These are phyloP conservation scores for Orchestia grillus DNA, from an alignment of 1,140 invertebrate genomes.

Conservation along the genomic window DNA sequence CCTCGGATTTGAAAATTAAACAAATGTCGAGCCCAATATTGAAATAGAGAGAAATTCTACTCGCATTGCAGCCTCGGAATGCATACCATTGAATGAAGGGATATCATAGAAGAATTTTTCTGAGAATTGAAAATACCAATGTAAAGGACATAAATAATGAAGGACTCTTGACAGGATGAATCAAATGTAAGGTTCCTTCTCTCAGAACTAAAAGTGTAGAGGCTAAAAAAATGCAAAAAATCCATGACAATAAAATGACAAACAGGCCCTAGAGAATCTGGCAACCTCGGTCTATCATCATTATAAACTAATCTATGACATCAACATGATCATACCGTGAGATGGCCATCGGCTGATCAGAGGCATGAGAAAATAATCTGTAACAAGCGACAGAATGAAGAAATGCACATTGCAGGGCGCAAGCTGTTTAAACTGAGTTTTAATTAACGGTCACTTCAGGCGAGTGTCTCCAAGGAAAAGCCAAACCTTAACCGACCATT, in stretches of 20 bases:
- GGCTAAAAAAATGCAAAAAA: not conserved
- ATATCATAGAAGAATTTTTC: not conserved
- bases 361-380: not conserved
- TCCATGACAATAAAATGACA: not conserved
- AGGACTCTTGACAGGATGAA: not conserved
- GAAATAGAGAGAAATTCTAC: not conserved
- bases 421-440: not conserved
- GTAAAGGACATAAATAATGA: not conserved
- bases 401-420: not conserved
- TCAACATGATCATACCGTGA: not conserved
- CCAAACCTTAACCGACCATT: not conserved
- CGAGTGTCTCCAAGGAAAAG: conserved; percentile 1
- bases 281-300: conserved; percentile 30
- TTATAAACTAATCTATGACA: conserved; percentile 45
- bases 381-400: not conserved
- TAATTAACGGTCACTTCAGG: not conserved
- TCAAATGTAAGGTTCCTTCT: not conserved
- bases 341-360: not conserved
- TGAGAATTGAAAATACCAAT: not conserved
- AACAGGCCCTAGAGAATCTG: not conserved
- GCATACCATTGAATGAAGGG: not conserved
- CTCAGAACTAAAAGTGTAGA: not conserved
- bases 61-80: not conserved
- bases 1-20: not conserved
- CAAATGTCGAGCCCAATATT: not conserved